Base-by-base conservation (phyloP, 1,140 invertebrate species). In the Eumeta japonica region DNA sequence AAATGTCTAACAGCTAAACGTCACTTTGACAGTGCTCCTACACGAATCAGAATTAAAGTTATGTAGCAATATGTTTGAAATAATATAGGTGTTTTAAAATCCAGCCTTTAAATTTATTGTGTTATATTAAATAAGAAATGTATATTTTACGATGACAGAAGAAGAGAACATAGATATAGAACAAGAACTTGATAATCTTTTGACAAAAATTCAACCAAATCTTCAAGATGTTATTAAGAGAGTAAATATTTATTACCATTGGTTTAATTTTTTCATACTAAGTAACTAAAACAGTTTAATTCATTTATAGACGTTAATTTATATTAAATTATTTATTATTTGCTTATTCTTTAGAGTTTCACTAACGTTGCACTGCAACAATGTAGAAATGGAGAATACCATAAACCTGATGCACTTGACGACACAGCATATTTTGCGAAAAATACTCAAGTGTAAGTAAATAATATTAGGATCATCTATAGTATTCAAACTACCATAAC, bases 201-300 rank as follows among this genome's bases (percentile, higher is more conserved):
- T 74, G 30, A 68, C 65, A 16, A 60, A 67, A 54, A 55, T 67
- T 5, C 66, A 74, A 39, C 70, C 70, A 13, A 58, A 68, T 41
- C 55, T 74, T 29, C 70, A 74, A 51, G 65, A 74, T 52, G 65
- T 74, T 63, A 71, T 74, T 44, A 74, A 74, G 60, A 57, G 70
- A 51, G 70, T 71, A 64, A 64, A 54, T 62, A 61, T 43, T 42
- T 52, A 39, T 7, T 24, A 24, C n/a, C 5, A 24, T 24, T 24
- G 20, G n/a, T 24, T 24, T 7, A 5, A 24, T 24, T 24, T 24
- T 24, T 24, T 24, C 5, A 24, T 24, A 7, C 20, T 7, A 24
- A 7, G 5, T 24, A 7, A 24, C 5, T 24, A 24, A n/a, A 7
- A 24, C 5, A 24, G 20, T n/a, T 7, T 19, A 12, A 16, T 16